Conservation (phyloP, 2,113 vertebrate genomes). For the Neotoma lepida region DNA sequence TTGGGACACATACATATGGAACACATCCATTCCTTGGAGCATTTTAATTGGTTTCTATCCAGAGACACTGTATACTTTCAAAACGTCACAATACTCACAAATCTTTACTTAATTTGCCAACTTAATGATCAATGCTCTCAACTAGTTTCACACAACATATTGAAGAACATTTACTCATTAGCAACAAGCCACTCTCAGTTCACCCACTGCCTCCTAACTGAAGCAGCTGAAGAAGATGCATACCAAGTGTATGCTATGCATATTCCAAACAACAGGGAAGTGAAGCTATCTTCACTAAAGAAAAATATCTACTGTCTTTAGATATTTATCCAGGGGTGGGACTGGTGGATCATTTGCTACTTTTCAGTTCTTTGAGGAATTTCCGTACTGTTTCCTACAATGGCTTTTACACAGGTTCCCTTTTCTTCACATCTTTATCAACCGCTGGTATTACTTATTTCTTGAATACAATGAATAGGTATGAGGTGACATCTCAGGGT, state of each 20-base stretch:
- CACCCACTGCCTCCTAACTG: not conserved
- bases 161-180: constrained; percentile 17
- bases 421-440: not conserved
- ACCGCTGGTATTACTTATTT: not conserved
- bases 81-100: constrained; percentile 43
- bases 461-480: not conserved
- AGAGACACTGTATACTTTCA: not conserved
- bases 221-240: not conserved
- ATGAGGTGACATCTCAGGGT: not conserved
- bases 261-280: not conserved
- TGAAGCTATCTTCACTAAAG: not conserved
- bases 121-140: constrained; percentile 20
- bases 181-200: not conserved
- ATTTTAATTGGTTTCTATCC: constrained; percentile 59
- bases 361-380: not conserved
- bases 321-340: not conserved
- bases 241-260: not conserved
- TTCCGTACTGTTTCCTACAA: not conserved
- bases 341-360: not conserved
- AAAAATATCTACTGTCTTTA: not conserved
- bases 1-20: not conserved
- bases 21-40: not conserved
- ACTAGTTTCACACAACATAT: constrained; percentile 39
- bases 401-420: not conserved
- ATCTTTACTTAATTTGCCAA: constrained; percentile 40